Conservation (phyloP, 2,797 vertebrate species). For the Manis crassicaudata region DNA sequence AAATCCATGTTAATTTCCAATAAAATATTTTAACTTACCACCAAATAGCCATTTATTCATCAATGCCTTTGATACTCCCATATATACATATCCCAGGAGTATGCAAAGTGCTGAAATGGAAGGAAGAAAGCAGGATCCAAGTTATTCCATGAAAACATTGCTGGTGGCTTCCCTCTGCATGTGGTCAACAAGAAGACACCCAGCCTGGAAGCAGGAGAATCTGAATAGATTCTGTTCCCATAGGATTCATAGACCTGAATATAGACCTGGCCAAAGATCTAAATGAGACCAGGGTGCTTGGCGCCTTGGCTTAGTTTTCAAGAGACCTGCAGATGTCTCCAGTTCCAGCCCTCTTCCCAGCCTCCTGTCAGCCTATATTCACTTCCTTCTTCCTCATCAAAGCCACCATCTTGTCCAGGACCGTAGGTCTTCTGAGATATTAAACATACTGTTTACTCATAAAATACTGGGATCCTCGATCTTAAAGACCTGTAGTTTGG, state of each 20-base stretch:
- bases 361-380: background rate
- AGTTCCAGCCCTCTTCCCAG: background rate
- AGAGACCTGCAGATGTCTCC: background rate
- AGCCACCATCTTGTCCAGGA: conserved; percentile 7
- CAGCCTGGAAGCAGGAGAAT: background rate
- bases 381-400: conserved; percentile 25
- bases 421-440: background rate
- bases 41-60: background rate
- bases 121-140: background rate
- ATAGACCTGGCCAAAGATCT: background rate
- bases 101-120: background rate
- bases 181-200: background rate
- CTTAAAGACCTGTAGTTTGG: background rate
- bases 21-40: conserved; percentile 24
- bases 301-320: background rate
- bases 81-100: background rate
- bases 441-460: background rate
- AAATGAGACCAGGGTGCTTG: background rate
- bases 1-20: conserved; percentile 34
- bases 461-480: background rate
- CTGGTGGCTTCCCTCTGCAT: background rate
- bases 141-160: background rate
- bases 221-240: background rate
- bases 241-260: background rate
- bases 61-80: background rate